These are phyloP conservation scores for Drosophila parvula DNA, from an alignment of 1,140 invertebrate genomes.

Conservation along the genomic window DNA sequence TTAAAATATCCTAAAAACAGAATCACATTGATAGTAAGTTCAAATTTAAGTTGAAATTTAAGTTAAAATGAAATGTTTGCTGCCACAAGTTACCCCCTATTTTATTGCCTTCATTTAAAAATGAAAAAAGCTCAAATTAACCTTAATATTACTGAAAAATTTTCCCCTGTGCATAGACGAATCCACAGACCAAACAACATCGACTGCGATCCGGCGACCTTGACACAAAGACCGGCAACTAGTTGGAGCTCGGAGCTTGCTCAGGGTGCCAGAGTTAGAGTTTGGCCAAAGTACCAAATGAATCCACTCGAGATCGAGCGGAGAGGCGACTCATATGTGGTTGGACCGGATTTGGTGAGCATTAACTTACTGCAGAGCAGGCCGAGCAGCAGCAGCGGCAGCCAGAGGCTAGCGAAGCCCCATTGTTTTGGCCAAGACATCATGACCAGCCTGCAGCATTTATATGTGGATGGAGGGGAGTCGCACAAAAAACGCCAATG, in stretches of 20 bases:
- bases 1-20: not conserved
- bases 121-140: no score
- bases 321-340: slow-evolving; percentile 23
- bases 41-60: no score
- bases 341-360: slow-evolving; percentile 42
- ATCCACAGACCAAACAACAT: slow-evolving; percentile 31
- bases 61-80: no score
- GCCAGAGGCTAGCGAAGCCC: slow-evolving; percentile 57
- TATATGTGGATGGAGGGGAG: slow-evolving; percentile 33
- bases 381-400: slow-evolving; percentile 55
- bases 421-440: slow-evolving; percentile 72
- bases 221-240: slow-evolving; percentile 81
- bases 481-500: not conserved
- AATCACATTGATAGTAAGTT: no score
- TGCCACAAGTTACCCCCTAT: not conserved
- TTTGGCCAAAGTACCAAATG: slow-evolving; percentile 28
- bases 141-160: not conserved
- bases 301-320: slow-evolving; percentile 16
- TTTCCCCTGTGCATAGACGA: slow-evolving; percentile 9
- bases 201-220: slow-evolving; percentile 55
- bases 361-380: slow-evolving; percentile 71
- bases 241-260: slow-evolving; percentile 29
- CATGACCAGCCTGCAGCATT: slow-evolving; percentile 69
- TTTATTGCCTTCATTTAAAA: not conserved
- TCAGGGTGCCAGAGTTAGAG: slow-evolving; percentile 30